Evolutionary conservation across 2,797 vertebrate species (phyloP).

Genomic region (Gymnodraco acuticeps): DNA sequence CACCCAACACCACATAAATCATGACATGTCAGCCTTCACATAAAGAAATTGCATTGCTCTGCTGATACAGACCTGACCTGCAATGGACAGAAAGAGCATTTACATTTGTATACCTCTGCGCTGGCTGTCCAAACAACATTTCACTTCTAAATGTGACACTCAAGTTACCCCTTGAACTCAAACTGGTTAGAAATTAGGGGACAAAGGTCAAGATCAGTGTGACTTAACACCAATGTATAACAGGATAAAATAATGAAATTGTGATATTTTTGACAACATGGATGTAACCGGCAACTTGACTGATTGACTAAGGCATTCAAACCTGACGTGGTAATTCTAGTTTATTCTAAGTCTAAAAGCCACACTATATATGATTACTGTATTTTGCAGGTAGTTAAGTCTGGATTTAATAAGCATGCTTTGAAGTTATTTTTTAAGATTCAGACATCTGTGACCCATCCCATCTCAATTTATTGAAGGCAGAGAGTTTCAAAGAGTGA

Average conservation of each 20-base stretch:
- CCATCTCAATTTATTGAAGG: conserved; percentile 58
- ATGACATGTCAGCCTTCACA: background rate
- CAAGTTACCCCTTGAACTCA: too few species aligned
- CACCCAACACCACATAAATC: background rate
- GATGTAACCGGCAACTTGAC: too few species aligned
- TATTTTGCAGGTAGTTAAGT: conserved; percentile 12
- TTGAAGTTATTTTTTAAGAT: conserved; percentile 28
- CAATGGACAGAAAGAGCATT: background rate
- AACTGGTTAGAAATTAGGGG: too few species aligned
- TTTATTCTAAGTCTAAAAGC: conserved; percentile 6
- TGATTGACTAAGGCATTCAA: too few species aligned
- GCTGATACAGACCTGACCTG: background rate
- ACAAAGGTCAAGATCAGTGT: too few species aligned
- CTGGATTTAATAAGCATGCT: conserved; percentile 31
- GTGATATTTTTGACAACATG: too few species aligned
- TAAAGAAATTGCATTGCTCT: background rate
- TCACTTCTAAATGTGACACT: too few species aligned
- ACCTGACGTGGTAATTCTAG: too few species aligned
- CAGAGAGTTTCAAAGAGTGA: conserved; percentile 52
- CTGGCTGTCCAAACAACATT: too few species aligned
- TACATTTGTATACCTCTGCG: background rate
- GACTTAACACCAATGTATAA: too few species aligned
- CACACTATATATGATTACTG: background rate
- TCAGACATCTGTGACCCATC: conserved; percentile 34
- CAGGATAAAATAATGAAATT: too few species aligned